Conservation (phyloP, 2,797 vertebrate species). For the Garrulus glandarius region DNA sequence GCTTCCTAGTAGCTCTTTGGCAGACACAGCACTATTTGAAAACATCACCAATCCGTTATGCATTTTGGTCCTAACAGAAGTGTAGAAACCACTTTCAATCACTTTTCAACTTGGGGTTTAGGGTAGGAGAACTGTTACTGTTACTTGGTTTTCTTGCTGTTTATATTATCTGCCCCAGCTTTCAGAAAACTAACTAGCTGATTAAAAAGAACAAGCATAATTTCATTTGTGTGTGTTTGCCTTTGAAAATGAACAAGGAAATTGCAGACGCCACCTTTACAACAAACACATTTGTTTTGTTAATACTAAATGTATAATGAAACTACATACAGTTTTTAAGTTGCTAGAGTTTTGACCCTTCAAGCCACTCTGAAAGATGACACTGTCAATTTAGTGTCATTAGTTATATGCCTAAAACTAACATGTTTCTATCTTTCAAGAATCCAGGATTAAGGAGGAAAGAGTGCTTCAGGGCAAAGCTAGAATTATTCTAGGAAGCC, state of each 20-base stretch:
- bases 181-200: not conserved
- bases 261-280: not conserved
- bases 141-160: not conserved
- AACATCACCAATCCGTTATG: rapidly evolving
- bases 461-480: not conserved
- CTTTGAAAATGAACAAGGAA: not conserved
- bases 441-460: not conserved
- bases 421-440: not conserved
- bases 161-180: not conserved
- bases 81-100: not conserved
- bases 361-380: not conserved
- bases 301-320: not conserved
- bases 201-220: not conserved
- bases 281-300: not conserved
- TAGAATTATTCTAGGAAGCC: not conserved
- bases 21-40: not conserved
- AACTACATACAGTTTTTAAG: not conserved
- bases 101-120: not conserved
- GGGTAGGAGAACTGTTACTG: not conserved
- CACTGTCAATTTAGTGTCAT: not conserved
- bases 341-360: not conserved
- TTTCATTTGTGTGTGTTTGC: not conserved
- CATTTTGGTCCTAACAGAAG: not conserved
- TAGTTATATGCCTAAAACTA: not conserved
- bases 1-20: not conserved